A percentile compares a stretch with the other conserved stretches of the same genome.
Conservation (phyloP, 2,113 vertebrate genomes). For the Phaetusa simplex region DNA sequence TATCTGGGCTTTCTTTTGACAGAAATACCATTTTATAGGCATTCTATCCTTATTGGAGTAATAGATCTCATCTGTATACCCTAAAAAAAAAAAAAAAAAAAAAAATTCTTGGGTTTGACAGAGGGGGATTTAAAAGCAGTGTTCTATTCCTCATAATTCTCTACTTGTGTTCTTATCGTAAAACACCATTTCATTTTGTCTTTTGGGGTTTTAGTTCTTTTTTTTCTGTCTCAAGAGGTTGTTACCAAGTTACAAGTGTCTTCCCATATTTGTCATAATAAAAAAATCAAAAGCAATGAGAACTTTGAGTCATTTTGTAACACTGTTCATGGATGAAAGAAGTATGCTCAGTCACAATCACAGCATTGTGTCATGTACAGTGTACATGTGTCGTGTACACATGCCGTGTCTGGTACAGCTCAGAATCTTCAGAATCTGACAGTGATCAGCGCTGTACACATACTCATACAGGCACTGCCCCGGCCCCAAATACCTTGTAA, state of each 20-base stretch:
- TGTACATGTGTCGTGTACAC: too few species aligned
- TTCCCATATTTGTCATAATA: not conserved
- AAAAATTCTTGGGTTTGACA: not conserved
- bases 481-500: not conserved
- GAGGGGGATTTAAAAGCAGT: not conserved
- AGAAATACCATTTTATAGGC: not conserved
- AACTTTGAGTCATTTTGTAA: not conserved
- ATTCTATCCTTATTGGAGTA: not conserved
- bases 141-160: not conserved
- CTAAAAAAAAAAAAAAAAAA: not conserved
- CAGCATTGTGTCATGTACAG: too few species aligned
- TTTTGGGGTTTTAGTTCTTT: not conserved
- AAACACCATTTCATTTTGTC: not conserved
- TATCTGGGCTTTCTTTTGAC: not conserved
- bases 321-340: not conserved
- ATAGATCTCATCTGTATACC: not conserved
- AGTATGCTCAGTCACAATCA: not conserved
- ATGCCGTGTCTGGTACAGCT: not conserved
- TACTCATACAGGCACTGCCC: not conserved
- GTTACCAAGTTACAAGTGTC: not conserved
- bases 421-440: not conserved
- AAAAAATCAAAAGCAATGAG: not conserved
- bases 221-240: not conserved
- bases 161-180: not conserved
- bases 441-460: not conserved